These are phyloP conservation scores for Coboldia fuscipes DNA, from an alignment of 1,140 invertebrate species.

Conservation along the genomic window DNA sequence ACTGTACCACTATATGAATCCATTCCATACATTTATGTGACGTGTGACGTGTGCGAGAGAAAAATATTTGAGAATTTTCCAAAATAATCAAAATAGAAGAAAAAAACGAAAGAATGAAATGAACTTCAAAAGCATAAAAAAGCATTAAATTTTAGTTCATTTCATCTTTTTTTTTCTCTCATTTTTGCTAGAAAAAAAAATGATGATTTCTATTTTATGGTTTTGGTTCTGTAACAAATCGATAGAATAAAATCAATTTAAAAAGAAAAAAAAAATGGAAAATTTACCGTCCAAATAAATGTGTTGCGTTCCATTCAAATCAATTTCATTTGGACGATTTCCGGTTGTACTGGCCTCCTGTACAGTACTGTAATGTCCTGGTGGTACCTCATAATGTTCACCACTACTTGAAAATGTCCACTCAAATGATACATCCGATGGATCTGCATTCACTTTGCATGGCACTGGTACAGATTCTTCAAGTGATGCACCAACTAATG, in stretches of 20 bases:
- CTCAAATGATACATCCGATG: slow-evolving; percentile 57
- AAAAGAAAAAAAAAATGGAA: slow-evolving; percentile 1
- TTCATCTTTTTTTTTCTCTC: no score
- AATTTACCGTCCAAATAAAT: slow-evolving; percentile 1
- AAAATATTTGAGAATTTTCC: no score
- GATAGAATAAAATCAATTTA: slow-evolving; percentile 2
- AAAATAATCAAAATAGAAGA: no score
- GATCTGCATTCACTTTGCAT: slow-evolving; percentile 70
- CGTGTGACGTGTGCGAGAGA: no score
- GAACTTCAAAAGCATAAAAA: no score
- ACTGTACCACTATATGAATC: no score
- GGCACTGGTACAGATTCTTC: slow-evolving; percentile 60
- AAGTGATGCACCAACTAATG: slow-evolving; percentile 59
- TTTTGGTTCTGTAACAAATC: no score
- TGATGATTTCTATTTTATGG: no score
- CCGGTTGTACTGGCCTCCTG: slow-evolving; percentile 15
- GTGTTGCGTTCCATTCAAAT: not conserved
- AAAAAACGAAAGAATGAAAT: no score
- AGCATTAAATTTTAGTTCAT: no score
- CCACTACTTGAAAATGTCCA: slow-evolving; percentile 81
- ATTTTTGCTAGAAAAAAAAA: no score
- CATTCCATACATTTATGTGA: no score
- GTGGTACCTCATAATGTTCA: slow-evolving; percentile 57
- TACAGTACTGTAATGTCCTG: slow-evolving; percentile 25
- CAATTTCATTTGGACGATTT: not conserved